phyloP scores from a whole-genome alignment of 1,140 invertebrate species.

The Limonius californicus region DNA sequence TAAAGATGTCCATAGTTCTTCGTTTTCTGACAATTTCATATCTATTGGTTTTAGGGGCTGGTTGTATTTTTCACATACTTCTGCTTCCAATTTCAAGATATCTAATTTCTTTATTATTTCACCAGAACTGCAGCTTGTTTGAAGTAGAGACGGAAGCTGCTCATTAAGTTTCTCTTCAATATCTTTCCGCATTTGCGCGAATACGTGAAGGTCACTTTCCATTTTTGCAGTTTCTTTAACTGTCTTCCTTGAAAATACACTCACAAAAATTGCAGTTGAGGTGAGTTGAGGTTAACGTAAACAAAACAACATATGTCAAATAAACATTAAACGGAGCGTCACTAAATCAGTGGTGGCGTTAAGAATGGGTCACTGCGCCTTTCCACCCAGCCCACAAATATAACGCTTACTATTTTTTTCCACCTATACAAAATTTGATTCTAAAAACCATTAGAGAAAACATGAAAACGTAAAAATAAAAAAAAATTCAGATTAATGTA shows the following conservation, averaged over 20 bases:
- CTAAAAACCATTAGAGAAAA: too few relatives aligned
- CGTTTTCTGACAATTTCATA: background rate
- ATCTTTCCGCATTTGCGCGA: background rate
- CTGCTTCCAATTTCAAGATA: background rate
- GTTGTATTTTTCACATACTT: background rate
- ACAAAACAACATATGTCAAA: too few relatives aligned
- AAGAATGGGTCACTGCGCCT: too few relatives aligned
- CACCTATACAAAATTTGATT: too few relatives aligned
- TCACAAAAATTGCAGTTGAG: too few relatives aligned
- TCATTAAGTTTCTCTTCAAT: background rate
- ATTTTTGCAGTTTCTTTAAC: background rate
- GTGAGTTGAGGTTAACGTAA: background rate
- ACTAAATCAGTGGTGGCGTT: too few relatives aligned
- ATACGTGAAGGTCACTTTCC: background rate
- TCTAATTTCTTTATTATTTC: background rate
- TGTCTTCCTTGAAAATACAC: background rate
- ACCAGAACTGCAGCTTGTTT: background rate
- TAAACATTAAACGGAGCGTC: too few relatives aligned
- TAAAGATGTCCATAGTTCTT: background rate
- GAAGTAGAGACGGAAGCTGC: background rate
- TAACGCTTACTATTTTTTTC: too few relatives aligned
- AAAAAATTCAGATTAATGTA: too few relatives aligned
- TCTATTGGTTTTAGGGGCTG: background rate
- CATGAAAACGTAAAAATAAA: too few relatives aligned
- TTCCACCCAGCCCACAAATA: too few relatives aligned